Evolutionary conservation across 2,888 invertebrate genomes (phyloP).

Genomic region (Sphinx pinastri): DNA sequence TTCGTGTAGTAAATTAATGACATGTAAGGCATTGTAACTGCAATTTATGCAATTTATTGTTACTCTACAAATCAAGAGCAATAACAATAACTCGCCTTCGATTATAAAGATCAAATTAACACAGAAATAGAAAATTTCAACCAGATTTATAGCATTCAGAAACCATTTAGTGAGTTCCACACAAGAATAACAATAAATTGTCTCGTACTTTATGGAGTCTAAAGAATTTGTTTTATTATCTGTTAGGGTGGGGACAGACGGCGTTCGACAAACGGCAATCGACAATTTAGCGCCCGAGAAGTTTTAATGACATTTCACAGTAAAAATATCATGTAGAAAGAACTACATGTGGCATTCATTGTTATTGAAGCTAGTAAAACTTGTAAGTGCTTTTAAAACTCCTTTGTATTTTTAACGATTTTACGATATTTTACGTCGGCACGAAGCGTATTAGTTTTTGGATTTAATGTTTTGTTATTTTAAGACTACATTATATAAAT

Average conservation of each 20-base stretch:
- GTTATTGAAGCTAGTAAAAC: constrained; percentile 1
- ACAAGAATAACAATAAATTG: neutral
- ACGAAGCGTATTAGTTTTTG: no score
- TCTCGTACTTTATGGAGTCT: neutral
- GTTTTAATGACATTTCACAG: constrained; percentile 1
- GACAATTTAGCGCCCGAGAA: constrained; percentile 12
- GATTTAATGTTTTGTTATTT: no score
- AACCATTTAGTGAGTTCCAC: neutral
- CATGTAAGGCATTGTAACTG: no score
- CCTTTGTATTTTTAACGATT: neutral
- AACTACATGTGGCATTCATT: neutral
- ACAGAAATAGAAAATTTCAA: neutral
- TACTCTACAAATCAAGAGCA: no score
- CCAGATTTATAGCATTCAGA: neutral
- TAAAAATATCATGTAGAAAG: neutral
- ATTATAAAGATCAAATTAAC: neutral
- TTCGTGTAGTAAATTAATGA: no score
- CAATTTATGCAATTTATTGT: no score
- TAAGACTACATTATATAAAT: no score
- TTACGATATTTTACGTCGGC: neutral
- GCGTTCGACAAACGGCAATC: constrained; percentile 2
- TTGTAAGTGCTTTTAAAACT: neutral
- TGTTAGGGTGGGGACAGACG: neutral
- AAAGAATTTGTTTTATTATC: constrained; percentile 19
- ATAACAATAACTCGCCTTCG: no score